phyloP scores from a whole-genome alignment of 2,797 vertebrate species.

The Pyrocephalus nanus region DNA sequence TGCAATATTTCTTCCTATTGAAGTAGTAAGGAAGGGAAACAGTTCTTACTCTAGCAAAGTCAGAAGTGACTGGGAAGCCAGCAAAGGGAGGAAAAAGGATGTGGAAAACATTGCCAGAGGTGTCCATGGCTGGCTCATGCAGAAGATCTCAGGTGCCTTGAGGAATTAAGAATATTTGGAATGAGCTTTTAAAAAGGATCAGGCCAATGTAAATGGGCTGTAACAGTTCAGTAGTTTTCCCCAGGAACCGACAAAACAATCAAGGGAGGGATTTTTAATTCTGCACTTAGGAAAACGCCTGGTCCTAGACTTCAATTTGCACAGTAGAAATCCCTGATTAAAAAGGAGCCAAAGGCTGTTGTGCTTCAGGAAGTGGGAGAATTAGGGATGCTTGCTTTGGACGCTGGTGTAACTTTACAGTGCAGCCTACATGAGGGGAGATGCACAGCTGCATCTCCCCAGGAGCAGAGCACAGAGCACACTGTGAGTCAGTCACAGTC shows the following conservation, averaged over 20 bases:
- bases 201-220: background rate
- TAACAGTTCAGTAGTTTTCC: constrained; percentile 56
- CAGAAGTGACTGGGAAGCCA: background rate
- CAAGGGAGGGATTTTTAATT: constrained; percentile 49
- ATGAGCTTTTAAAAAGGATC: background rate
- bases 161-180: constrained; percentile 45
- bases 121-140: background rate
- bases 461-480: constrained; percentile 11
- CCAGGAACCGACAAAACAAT: background rate
- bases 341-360: constrained; percentile 40
- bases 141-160: constrained; percentile 14
- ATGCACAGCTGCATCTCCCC: constrained; percentile 64
- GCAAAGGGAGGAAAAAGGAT: background rate
- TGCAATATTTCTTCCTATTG: background rate
- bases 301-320: constrained; percentile 16
- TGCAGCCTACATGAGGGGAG: background rate
- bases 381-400: constrained; percentile 68
- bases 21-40: background rate
- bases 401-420: constrained; percentile 13
- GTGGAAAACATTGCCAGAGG: constrained; percentile 5
- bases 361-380: constrained; percentile 58
- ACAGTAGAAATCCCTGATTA: constrained; percentile 57
- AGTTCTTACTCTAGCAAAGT: background rate
- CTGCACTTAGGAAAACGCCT: constrained; percentile 13
- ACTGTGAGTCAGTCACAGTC: constrained; percentile 43